Evolutionary conservation across 2,797 vertebrate species (phyloP).

Genomic region (Spatula versicolor): DNA sequence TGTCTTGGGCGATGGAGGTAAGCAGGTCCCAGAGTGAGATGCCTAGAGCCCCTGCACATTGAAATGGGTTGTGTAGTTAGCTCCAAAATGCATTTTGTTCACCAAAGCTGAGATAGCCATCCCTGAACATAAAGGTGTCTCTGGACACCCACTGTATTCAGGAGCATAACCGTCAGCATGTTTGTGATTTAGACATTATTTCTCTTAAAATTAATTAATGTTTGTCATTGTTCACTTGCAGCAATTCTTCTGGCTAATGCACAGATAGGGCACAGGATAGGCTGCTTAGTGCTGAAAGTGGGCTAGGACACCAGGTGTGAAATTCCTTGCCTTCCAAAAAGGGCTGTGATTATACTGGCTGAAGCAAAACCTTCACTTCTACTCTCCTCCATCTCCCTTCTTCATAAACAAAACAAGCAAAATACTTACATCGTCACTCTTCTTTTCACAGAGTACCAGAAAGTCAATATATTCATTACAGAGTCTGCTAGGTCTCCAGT

Average conservation of each 20-base stretch:
- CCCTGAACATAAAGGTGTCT: not conserved
- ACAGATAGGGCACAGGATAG: not conserved
- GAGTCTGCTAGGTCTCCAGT: not conserved
- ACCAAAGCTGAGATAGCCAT: not conserved
- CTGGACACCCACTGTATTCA: too few species aligned
- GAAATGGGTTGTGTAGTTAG: not conserved
- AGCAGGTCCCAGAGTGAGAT: not conserved
- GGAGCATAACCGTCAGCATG: not conserved
- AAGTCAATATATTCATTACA: not conserved
- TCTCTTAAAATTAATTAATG: not conserved
- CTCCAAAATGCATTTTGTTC: not conserved
- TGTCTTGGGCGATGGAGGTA: not conserved
- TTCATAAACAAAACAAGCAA: not conserved
- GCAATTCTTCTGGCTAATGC: not conserved
- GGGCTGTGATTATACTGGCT: not conserved
- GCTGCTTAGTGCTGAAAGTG: not conserved
- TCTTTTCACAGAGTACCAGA: not conserved
- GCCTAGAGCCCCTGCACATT: not conserved
- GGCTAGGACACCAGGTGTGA: not conserved
- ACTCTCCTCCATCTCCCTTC: not conserved
- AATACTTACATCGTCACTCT: not conserved
- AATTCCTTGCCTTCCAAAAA: not conserved
- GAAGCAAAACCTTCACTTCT: not conserved
- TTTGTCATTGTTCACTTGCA: not conserved
- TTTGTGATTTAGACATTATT: not conserved